Evolutionary conservation across 2,888 invertebrate species (phyloP), one percentile per base, ranked within the genome.

Genomic region (Leptura quadrifasciata): DNA sequence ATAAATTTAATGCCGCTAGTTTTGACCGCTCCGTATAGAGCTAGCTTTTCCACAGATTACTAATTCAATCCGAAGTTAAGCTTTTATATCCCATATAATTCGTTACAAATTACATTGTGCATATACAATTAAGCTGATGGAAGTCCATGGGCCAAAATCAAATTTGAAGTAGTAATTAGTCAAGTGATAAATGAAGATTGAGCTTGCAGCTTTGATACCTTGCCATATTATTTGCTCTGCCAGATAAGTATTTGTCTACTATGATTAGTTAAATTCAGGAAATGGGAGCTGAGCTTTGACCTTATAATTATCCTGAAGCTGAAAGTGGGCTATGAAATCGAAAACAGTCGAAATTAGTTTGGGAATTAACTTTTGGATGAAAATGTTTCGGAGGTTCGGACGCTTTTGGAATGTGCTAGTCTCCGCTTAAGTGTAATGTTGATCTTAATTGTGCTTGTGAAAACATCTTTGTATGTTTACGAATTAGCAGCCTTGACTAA

Each of bases 301-400:
- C 68, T 68, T 57, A 68, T 68, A 55, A 68, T 68, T 54, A 52
- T 57, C 55, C 55, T 17, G 31, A 17, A 55, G 24, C 55, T 55
- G 68, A 55, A 68, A 54, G 27, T 18, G 68, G 52, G 55, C 57
- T 55, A 68, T 68, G 55, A 68, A 68, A 68, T 57, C 35, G 68
- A 68, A 68, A 68, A 55, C 57, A 68, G 68, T 10, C 27, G 68
- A 31, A 57, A 57, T 68, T 68, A 68, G 68, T 68, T 68, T 68
- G 2, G 10, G 31, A 68, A 57, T 68, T 68, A 27, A 57, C n/a
- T 35, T n/a, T n/a, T 47, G 27, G 27, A 2, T 8, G 27, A 8
- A 8, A 6, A 31, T 31, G 27, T 31, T 31, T 31, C 27, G 27
- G 27, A 31, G 8, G 27, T 31, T 31, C 8, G 27, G 6, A 31